Evolutionary conservation across 23 tunicate genomes (phyloP).

Genomic region (Styela plicata): DNA sequence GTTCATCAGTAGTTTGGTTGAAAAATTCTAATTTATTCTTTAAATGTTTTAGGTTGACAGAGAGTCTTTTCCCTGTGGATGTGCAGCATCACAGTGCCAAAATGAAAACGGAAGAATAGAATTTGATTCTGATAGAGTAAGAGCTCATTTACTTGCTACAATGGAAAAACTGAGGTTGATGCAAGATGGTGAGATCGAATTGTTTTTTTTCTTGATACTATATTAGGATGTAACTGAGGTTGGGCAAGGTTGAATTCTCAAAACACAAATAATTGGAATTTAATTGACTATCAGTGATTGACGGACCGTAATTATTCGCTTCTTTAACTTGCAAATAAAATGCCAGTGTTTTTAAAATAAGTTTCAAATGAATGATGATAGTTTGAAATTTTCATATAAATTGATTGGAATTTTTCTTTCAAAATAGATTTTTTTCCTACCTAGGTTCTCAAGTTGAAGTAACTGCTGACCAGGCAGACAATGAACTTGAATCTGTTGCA

Average conservation of each 20-base stretch:
- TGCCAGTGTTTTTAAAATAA: no score
- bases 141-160: slow-evolving; percentile 55
- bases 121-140: slow-evolving; percentile 80
- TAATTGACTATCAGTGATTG: no score
- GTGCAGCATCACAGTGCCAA: slow-evolving; percentile 55
- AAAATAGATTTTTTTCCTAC: not conserved
- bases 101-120: slow-evolving; percentile 72
- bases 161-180: slow-evolving; percentile 45
- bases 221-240: no score
- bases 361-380: no score
- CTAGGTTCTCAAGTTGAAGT: not conserved
- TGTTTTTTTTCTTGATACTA: no score
- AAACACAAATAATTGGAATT: no score
- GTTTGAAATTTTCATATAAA: not conserved
- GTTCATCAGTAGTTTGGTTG: no score
- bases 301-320: no score
- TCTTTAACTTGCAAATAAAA: no score
- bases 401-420: not conserved
- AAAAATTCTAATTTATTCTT: not conserved
- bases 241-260: no score
- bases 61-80: slow-evolving; percentile 95
- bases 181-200: slow-evolving; percentile 48
- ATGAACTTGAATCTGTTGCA: not conserved
- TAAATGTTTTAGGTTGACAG: slow-evolving; percentile 79
- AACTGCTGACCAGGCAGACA: not conserved